Evolutionary conservation across 1,140 invertebrate genomes (phyloP), one percentile per base, ranked within the genome.

Genomic region (Andricus grossulariae): DNA sequence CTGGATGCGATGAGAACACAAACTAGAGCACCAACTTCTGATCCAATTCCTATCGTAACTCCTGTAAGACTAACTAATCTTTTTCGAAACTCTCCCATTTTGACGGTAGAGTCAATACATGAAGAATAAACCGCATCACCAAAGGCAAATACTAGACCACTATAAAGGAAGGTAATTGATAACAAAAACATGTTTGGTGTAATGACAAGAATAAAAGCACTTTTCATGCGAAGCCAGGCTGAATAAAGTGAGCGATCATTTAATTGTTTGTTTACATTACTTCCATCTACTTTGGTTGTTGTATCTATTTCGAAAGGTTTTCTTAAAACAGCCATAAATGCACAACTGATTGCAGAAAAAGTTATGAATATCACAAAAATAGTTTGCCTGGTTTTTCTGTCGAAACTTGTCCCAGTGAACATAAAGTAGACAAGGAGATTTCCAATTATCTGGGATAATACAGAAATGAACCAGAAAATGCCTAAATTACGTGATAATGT

Each of bases 401-500:
- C 94, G 6, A 96, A 93, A 88, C 89, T 95, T 93, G 82, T 12
- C 0, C 79, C 82, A 0, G 71, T 94, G 89, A 99, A 98, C 88
- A 95, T 94, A 86, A 97, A 97, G 90, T 95, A 98, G 12, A 99
- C 97, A 90, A 98, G 99, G 12, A 98, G 92, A 87, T 99, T 99
- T 72, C 98, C 98, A 84, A 97, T 94, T 87, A 99, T 95, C 90
- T 98, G 94, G 85, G 97, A 91, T 84, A 94, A 95, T 89, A 99
- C 97, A 52, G 99, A 92, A 87, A 99, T 94, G 0, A 97, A 97
- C 98, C 98, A 99, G 88, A 99, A 99, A 19, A 99, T 92, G 19
- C 98, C 97, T 18, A 97, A 97, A 90, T 99, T 99, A 82, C 97
- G 93, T 5, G 96, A 95, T 86, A 99, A 98, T 0, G 97, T 99